Base-by-base conservation (phyloP, 1,140 invertebrate genomes). In the Zaprionus taronus region DNA sequence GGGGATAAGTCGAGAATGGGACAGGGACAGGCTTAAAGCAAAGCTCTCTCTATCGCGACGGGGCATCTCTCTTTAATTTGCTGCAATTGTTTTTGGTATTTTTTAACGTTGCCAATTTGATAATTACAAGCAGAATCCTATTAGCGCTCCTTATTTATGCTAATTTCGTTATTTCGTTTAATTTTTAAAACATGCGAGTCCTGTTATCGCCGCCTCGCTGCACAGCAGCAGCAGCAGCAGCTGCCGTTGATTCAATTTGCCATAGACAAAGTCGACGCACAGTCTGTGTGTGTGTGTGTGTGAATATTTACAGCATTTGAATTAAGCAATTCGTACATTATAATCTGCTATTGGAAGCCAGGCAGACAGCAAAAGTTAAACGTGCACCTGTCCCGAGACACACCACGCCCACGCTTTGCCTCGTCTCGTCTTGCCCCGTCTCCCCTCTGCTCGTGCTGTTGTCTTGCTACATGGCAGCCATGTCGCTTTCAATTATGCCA, bases 301-400 rank as follows among this genome's bases (percentile, higher is more conserved):
- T 53, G 44, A 55, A 85, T 63, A 71, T 75, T 68, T 72, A 67
- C 68, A 64, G 81, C 73, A 82, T 81, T 89, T 69, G 84, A 90
- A 90, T 90, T 89, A 81, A 74, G 85, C 85, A 84, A 82, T 85
- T 79, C 85, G 70, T 80, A 90, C 85, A 90, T 90, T 90, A 90
- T 90, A 90, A 90, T 90, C 85, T 85, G 81, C 76, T 69, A 79
- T 79, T 79, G 53, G 72, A 79, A 55, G 79, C 47, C 47, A 24
- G 67, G 22, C n/a, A 65, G 34, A 58, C 67, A 81, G 47, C 36
- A 64, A 77, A 80, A 77, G 65, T 80, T 77, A 74, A 80, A 78
- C 71, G 71, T 70, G 72, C 75, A 80, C 62, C 71, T 66, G 72
- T 51, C 65, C 63, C 60, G 51, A 79, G 38, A 51, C 47, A 51